These are phyloP conservation scores for Paralvinella palmiformis DNA, from an alignment of 1,140 invertebrate species.

Conservation along the genomic window DNA sequence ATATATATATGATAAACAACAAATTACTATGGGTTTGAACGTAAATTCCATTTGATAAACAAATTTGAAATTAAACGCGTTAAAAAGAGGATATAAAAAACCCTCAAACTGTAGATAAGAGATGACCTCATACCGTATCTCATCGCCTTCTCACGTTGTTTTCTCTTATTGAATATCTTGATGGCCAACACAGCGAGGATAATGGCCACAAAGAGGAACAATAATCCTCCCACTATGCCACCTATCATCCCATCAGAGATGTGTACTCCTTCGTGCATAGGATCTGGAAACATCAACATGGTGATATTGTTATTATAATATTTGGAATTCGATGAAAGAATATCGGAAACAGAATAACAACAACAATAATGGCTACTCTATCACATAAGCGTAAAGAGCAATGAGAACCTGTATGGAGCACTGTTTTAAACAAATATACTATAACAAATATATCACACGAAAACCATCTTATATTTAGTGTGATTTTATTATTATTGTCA, in stretches of 20 bases:
- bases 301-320: neutral
- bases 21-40: neutral
- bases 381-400: too few species aligned
- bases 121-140: constrained; percentile 11
- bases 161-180: constrained; percentile 94
- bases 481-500: too few species aligned
- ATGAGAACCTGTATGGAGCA: neutral
- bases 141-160: constrained; percentile 60
- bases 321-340: neutral
- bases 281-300: neutral
- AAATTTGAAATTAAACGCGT: neutral
- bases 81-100: neutral
- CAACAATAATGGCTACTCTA: too few species aligned
- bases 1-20: neutral
- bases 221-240: constrained; percentile 85
- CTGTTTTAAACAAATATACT: neutral
- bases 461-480: neutral
- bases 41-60: neutral
- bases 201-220: constrained; percentile 94
- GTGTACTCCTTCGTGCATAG: constrained; percentile 5
- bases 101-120: neutral
- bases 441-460: neutral
- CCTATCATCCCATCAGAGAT: constrained; percentile 74
- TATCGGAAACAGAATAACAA: neutral
- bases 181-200: constrained; percentile 91